Evolutionary conservation across 2,888 invertebrate species (phyloP).

Genomic region (Caenorhabditis virilis): DNA sequence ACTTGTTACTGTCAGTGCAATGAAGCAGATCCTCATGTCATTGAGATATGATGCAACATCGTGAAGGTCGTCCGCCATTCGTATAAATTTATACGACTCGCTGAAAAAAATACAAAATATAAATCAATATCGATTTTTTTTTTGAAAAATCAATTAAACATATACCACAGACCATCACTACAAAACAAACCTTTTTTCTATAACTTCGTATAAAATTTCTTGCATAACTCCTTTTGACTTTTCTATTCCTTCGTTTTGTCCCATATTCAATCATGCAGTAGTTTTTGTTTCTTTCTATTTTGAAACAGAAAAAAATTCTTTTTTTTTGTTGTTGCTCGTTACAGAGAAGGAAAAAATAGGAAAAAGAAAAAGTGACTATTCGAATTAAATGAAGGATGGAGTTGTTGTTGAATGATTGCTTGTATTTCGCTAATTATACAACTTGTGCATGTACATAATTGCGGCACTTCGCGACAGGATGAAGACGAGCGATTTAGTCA

Average conservation of each 20-base stretch:
- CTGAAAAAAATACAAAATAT: constrained; percentile 37
- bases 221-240: constrained; percentile 45
- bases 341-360: too few relatives aligned
- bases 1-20: constrained; percentile 55
- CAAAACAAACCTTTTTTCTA: constrained; percentile 46
- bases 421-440: constrained; percentile 40
- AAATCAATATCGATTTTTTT: background rate
- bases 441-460: constrained; percentile 40
- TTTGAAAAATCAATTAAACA: too few relatives aligned
- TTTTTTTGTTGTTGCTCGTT: too few relatives aligned
- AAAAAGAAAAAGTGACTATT: too few relatives aligned
- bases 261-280: constrained; percentile 38
- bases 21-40: constrained; percentile 63
- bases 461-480: constrained; percentile 18
- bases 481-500: constrained; percentile 3
- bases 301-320: too few relatives aligned
- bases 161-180: too few relatives aligned
- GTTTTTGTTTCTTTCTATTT: too few relatives aligned
- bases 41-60: constrained; percentile 59
- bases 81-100: constrained; percentile 66
- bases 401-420: too few relatives aligned
- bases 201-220: constrained; percentile 45
- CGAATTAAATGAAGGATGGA: too few relatives aligned
- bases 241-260: constrained; percentile 36
- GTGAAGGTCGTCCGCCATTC: constrained; percentile 65